A percentile compares a stretch with the other conserved stretches of the same genome.
Evolutionary conservation across 2,113 vertebrate genomes (phyloP).

Genomic region (Cyprinodon brontotheroides): DNA sequence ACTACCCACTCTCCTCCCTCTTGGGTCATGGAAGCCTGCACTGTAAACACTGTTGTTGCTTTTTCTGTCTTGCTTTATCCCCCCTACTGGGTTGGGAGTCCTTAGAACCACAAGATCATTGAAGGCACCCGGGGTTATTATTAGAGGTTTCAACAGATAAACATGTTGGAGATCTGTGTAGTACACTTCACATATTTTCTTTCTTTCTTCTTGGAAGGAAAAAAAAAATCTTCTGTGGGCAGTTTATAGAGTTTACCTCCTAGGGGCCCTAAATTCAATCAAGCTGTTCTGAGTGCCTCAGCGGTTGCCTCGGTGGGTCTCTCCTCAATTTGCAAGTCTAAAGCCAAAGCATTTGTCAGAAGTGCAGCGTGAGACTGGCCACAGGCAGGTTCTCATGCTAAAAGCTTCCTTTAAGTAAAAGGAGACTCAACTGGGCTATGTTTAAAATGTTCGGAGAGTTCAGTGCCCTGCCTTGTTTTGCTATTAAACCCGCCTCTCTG

Average conservation of each 20-base stretch:
- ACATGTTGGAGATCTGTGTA: neutral
- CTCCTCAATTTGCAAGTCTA: slow-evolving; percentile 1
- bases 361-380: neutral
- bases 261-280: neutral
- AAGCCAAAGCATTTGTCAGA: neutral
- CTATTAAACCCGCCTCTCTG: neutral
- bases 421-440: neutral
- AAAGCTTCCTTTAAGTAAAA: neutral
- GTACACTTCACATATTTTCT: slow-evolving; percentile 1
- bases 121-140: neutral
- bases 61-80: neutral
- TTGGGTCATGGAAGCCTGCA: neutral
- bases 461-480: neutral
- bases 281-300: neutral
- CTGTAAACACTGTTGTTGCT: neutral
- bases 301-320: neutral
- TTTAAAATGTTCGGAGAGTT: neutral
- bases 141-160: slow-evolving; percentile 2
- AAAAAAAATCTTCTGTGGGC: neutral
- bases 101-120: neutral
- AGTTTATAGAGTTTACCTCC: neutral
- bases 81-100: neutral
- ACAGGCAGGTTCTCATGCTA: neutral
- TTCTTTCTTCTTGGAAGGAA: neutral
- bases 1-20: neutral